A percentile compares a stretch with the other conserved stretches of the same genome.
phyloP scores from a whole-genome alignment of 1,140 invertebrate genomes.

The Acromyrmex charruanus region DNA sequence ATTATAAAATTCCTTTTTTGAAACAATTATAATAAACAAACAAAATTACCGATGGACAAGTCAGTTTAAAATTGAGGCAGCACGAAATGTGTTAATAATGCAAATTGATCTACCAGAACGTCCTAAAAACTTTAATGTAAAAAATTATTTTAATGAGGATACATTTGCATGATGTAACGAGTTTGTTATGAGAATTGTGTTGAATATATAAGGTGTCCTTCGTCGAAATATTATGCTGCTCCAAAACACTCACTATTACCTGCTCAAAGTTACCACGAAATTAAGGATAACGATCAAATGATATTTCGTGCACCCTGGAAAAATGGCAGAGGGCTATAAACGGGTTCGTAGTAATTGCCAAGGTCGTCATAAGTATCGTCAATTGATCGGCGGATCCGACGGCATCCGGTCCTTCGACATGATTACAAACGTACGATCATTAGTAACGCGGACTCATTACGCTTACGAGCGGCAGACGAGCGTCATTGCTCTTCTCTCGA shows the following conservation, averaged over 20 bases:
- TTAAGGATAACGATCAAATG: slow-evolving; percentile 55
- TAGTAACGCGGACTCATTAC: slow-evolving; percentile 66
- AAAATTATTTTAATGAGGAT: background rate
- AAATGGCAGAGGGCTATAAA: slow-evolving; percentile 25
- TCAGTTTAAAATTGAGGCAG: background rate
- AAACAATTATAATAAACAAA: background rate
- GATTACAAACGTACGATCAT: slow-evolving; percentile 58
- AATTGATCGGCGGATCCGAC: slow-evolving; percentile 40
- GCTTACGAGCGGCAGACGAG: slow-evolving; percentile 59
- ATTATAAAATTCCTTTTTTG: too few relatives aligned
- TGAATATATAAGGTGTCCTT: background rate
- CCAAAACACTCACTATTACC: background rate
- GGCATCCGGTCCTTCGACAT: slow-evolving; percentile 51
- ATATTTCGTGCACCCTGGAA: slow-evolving; percentile 57
- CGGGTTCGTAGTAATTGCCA: slow-evolving; percentile 38
- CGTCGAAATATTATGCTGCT: slow-evolving; percentile 31
- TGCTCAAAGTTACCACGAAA: slow-evolving; percentile 45
- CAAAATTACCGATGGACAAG: background rate
- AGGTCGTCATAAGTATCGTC: slow-evolving; percentile 32
- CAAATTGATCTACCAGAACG: background rate
- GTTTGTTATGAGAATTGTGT: slow-evolving; percentile 2
- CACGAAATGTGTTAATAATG: background rate
- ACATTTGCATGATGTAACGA: background rate
- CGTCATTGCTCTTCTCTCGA: slow-evolving; percentile 33
- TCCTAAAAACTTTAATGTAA: background rate